phyloP scores from a whole-genome alignment of 1,140 invertebrate species.

The Bombus confusus region DNA sequence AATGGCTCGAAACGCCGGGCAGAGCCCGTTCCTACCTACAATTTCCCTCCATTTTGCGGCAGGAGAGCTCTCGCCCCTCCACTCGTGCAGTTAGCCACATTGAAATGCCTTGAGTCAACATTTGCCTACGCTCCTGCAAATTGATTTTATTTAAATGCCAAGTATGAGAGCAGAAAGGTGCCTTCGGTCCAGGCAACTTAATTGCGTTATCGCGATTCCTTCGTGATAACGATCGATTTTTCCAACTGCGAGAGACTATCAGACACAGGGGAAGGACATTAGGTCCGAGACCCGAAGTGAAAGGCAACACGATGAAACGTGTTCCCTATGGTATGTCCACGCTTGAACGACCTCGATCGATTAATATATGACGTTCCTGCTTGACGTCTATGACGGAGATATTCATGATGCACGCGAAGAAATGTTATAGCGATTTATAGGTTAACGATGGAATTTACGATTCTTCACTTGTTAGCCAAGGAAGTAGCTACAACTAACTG shows the following conservation, averaged over 20 bases:
- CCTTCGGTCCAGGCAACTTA: slow-evolving; percentile 71
- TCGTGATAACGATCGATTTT: slow-evolving; percentile 55
- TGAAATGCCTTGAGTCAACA: slow-evolving; percentile 81
- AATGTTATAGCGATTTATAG: not conserved
- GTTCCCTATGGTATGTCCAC: not conserved
- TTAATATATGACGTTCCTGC: not conserved
- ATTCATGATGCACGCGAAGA: not conserved
- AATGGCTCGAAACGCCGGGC: slow-evolving; percentile 79
- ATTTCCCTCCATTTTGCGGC: slow-evolving; percentile 80
- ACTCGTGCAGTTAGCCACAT: slow-evolving; percentile 77
- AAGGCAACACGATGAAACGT: slow-evolving; percentile 7
- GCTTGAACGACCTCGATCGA: not conserved
- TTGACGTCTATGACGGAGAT: not conserved
- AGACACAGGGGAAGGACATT: not conserved
- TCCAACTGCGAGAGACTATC: not conserved
- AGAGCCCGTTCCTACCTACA: slow-evolving; percentile 78
- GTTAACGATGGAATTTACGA: not conserved
- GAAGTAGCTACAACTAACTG: not conserved
- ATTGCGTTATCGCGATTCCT: slow-evolving; percentile 76
- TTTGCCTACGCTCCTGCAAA: slow-evolving; percentile 80
- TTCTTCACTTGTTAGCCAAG: not conserved
- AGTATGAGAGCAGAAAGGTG: slow-evolving; percentile 74
- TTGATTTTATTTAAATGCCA: slow-evolving; percentile 82
- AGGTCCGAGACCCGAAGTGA: not conserved
- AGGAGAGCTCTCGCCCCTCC: slow-evolving; percentile 73